Evolutionary conservation across 2,888 invertebrate species (phyloP), one percentile per base, ranked within the genome.

Genomic region (Protophormia terraenovae): DNA sequence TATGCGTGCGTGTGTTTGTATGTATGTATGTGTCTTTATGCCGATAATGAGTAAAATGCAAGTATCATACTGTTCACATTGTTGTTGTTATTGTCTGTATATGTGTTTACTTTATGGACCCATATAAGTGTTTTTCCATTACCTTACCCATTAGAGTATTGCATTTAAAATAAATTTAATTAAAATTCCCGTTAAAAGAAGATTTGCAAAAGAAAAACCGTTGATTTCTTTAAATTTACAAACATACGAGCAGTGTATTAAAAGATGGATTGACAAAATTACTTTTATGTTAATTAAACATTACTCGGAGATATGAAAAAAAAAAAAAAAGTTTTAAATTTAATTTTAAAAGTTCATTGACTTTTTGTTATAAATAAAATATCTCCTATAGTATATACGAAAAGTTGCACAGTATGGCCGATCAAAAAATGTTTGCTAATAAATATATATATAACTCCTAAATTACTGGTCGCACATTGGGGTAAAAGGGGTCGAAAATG

Each of bases 61-160:
- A 64, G 55, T 72, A 35, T 24, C 22, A 24, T 22, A 50, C 12
- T 50, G 12, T 22, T 19, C 0, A 53, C 71, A 27, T 71, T 64
- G 16, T 45, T 62, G 29, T 32, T 55, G 16, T 10, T 24, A 8
- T 27, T 41, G 35, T 22, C 32, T 60, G 35, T 50, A 4, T 6
- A 12, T 27, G 6, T 38, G 41, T 47, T 75, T 55, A 67, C 22
- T 64, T 55, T 27, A 22, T 29, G 47, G 12, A 64, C 22, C 14
- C 55, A 35, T 27, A 3, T 53, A 77, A 77, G 76, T 79, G 69
- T 67, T 75, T 72, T 73, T 62, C 62, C 67, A 84, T 69, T 75
- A 69, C 41, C 69, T 58, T 84, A 69, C 69, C 32, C 50, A 53
- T 29, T n/a, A n/a, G 27, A 62, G 3, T 35, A 6, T 75, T 73